Evolutionary conservation across 2,113 vertebrate species (phyloP).

Genomic region (Malurus melanocephalus): DNA sequence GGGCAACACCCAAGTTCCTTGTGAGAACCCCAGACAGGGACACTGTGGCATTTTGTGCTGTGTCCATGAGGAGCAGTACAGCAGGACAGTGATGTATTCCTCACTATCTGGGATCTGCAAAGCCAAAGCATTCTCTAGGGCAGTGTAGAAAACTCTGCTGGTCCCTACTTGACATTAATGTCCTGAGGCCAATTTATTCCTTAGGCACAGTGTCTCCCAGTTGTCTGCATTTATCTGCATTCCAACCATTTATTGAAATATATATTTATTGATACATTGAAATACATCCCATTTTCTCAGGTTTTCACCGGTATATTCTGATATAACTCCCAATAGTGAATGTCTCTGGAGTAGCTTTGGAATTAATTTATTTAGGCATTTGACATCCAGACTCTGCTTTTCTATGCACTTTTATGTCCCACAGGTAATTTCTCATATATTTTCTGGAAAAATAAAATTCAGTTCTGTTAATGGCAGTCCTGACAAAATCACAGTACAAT

Average conservation of each 20-base stretch:
- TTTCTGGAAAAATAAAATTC: neutral
- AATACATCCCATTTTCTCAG: neutral
- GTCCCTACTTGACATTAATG: neutral
- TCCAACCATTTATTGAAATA: neutral
- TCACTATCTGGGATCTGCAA: neutral
- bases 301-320: neutral
- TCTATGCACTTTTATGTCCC: neutral
- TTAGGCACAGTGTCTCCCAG: neutral
- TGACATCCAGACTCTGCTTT: neutral
- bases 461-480: neutral
- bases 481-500: neutral
- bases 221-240: neutral
- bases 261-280: neutral
- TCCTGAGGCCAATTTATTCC: neutral
- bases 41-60: neutral
- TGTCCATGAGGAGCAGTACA: neutral
- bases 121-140: neutral
- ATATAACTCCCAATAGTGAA: neutral
- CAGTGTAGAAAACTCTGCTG: neutral
- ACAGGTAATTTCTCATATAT: neutral
- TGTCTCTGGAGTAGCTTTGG: neutral
- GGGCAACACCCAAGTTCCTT: neutral
- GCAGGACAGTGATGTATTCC: neutral
- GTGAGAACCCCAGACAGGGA: neutral
- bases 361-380: neutral